These are phyloP conservation scores for Micronycteris hirsuta DNA, from an alignment of 2,113 vertebrate species.

Conservation along the genomic window DNA sequence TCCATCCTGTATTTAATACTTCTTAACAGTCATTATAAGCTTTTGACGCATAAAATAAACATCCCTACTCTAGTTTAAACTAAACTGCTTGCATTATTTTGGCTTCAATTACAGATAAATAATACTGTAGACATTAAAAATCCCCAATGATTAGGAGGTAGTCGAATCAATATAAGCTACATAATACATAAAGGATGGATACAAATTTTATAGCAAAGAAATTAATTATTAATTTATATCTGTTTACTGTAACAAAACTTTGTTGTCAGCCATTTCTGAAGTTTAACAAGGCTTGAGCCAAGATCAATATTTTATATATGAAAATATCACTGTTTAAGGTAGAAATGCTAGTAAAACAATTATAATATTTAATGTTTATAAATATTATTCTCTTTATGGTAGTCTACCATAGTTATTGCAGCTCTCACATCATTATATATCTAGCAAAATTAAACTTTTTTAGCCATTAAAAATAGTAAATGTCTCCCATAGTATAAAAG, in stretches of 20 bases:
- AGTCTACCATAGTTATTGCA: not conserved
- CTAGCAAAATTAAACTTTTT: constrained; percentile 19
- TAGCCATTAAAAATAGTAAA: constrained; percentile 43
- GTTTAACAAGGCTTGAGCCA: constrained; percentile 71
- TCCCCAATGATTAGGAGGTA: constrained; percentile 58
- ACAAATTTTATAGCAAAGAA: constrained; percentile 76
- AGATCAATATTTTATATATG: constrained; percentile 46
- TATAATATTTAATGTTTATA: not conserved
- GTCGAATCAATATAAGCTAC: constrained; percentile 77
- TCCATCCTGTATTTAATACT: not conserved
- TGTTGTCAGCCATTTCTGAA: constrained; percentile 77
- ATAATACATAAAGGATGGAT: constrained; percentile 78
- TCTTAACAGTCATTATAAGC: constrained; percentile 46
- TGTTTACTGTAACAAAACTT: constrained; percentile 76
- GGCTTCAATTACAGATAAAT: constrained; percentile 60
- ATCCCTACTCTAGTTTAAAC: constrained; percentile 40
- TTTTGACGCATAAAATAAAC: constrained; percentile 30
- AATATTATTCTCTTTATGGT: not conserved
- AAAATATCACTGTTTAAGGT: constrained; percentile 41
- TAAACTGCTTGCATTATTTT: constrained; percentile 62
- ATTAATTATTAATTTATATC: constrained; percentile 80
- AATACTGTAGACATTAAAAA: constrained; percentile 51
- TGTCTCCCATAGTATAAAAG: constrained; percentile 17
- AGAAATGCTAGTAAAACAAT: constrained; percentile 25
- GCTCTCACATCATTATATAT: not conserved